Evolutionary conservation across 2,797 vertebrate species (phyloP).

Genomic region (Amblyraja radiata): DNA sequence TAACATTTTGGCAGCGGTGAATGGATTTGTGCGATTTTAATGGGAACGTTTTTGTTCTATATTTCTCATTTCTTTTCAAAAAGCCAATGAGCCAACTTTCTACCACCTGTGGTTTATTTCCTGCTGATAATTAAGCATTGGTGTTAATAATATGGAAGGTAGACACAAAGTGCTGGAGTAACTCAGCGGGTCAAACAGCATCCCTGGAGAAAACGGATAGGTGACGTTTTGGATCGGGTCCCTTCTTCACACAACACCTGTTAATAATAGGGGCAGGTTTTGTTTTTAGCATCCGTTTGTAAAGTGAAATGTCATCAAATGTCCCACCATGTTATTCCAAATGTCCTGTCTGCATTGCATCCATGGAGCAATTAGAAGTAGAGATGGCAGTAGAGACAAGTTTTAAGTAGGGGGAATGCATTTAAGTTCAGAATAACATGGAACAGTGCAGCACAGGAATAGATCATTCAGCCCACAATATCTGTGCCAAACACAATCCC

Average conservation of each 20-base stretch:
- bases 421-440: no score
- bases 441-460: no score
- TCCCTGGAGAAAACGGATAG: no score
- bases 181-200: no score
- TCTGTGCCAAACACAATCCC: no score
- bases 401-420: neutral
- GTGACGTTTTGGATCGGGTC: no score
- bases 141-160: neutral
- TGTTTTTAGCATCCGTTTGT: neutral
- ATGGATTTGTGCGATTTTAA: constrained; percentile 1
- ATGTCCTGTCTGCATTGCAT: no score
- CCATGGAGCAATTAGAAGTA: no score
- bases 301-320: neutral
- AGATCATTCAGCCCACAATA: no score
- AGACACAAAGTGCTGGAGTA: no score
- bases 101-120: neutral
- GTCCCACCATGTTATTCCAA: no score
- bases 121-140: neutral
- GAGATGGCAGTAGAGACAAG: neutral
- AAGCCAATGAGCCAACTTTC: neutral
- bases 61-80: neutral
- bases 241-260: no score
- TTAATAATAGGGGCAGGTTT: neutral
- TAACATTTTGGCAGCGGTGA: neutral
- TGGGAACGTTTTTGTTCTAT: neutral